Conservation (phyloP, 2,797 vertebrate species). For the Chaetodon trifasciatus region DNA sequence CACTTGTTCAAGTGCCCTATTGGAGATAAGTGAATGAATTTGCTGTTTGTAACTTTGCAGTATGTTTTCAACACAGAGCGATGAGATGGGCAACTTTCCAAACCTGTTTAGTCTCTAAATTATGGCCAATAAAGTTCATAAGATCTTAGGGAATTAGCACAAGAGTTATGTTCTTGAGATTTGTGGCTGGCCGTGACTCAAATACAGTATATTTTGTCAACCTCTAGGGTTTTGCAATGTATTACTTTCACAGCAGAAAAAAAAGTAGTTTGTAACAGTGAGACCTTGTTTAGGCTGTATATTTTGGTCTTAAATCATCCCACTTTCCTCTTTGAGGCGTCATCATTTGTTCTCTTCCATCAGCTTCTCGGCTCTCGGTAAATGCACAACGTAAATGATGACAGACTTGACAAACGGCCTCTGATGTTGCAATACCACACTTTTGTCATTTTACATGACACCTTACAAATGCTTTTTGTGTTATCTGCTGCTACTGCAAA, state of each 20-base stretch:
- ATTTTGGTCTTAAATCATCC: slow-evolving; percentile 27
- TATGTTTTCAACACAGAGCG: background rate
- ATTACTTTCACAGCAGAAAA: slow-evolving; percentile 21
- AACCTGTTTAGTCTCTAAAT: slow-evolving; percentile 9
- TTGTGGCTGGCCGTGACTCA: slow-evolving; percentile 5
- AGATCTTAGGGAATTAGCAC: slow-evolving; percentile 15
- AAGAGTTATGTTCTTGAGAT: slow-evolving; percentile 6
- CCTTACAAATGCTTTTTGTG: slow-evolving; percentile 36
- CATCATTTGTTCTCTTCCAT: slow-evolving; percentile 38
- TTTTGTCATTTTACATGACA: slow-evolving; percentile 55
- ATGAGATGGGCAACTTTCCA: background rate
- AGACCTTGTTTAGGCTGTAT: slow-evolving; percentile 16
- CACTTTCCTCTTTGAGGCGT: slow-evolving; percentile 5
- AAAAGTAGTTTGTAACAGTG: slow-evolving; percentile 9
- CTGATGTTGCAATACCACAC: slow-evolving; percentile 43
- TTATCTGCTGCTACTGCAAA: slow-evolving; percentile 44
- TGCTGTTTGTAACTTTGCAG: background rate
- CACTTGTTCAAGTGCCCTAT: background rate
- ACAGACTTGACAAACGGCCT: slow-evolving; percentile 41
- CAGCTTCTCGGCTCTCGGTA: slow-evolving; percentile 16
- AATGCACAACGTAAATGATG: slow-evolving; percentile 23
- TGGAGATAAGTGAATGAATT: background rate
- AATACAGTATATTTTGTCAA: slow-evolving; percentile 22
- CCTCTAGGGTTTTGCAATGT: background rate
- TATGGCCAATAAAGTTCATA: slow-evolving; percentile 1